Conservation (phyloP, 2,113 vertebrate genomes). For the Passer montanus region DNA sequence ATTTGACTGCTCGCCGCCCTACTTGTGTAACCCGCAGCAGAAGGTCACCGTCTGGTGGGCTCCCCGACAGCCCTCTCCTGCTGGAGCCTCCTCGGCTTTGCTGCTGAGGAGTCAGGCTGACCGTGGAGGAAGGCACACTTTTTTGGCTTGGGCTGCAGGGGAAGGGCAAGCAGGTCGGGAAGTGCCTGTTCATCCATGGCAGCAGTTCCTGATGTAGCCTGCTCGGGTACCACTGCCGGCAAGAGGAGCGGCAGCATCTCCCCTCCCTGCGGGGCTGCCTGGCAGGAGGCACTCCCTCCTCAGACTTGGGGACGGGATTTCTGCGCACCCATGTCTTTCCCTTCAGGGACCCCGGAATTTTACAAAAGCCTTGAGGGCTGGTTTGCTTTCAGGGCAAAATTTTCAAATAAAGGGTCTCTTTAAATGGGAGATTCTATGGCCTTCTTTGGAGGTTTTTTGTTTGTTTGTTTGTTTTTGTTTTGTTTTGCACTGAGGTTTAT, state of each 20-base stretch:
- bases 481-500: neutral
- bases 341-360: fast-evolving
- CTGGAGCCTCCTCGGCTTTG: neutral
- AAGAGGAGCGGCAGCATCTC: neutral
- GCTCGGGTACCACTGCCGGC: neutral
- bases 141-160: neutral
- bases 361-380: neutral
- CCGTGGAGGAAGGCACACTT: neutral
- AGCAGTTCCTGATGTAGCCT: neutral
- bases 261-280: fast-evolving
- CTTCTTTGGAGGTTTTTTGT: neutral
- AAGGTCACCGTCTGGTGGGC: neutral
- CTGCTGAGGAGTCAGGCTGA: neutral
- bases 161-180: neutral
- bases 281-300: neutral
- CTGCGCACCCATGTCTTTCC: fast-evolving
- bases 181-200: neutral
- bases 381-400: neutral
- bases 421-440: neutral
- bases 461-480: neutral
- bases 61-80: neutral
- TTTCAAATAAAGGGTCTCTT: neutral
- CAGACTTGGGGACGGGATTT: fast-evolving
- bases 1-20: neutral
- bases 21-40: neutral